Base-by-base conservation (phyloP, 2,888 invertebrate genomes). In the Cryptophagus acutangulus region DNA sequence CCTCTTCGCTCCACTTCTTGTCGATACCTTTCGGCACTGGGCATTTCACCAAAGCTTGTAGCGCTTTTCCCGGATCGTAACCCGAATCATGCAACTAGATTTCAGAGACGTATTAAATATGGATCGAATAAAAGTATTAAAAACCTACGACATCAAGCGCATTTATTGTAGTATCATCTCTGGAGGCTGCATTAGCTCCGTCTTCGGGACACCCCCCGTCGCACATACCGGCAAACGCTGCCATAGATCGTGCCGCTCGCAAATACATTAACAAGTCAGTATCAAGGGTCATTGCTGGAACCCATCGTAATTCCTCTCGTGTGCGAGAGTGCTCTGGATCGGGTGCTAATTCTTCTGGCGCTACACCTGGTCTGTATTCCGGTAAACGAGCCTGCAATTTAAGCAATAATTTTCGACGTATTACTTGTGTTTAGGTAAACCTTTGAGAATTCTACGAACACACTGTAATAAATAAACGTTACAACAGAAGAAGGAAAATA, bases 1-100 rank as follows among this genome's bases (percentile, higher is more conserved):
- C 96, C 68, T 97, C 96, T 69, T 96, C 96, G 45, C 89, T 84
- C 95, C 96, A 96, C 73, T 95, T 95, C 70, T 95, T 94, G 65
- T 95, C 93, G 59, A 95, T 90, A 62, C 93, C 91, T 78, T 92
- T 91, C 1, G 95, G 93, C 48, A 94, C 92, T 46, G 96, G 96
- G 71, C 92, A 93, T 73, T 95, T 95, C 52, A 95, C 94, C 55
- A 97, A 78, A 44, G 94, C 92, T 75, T 96, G 92, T 40, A 99
- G 74, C 37, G 97, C 97, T 72, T 90, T 87, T 48, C 92, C 91
- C 51, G 94, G 93, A 74, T 97, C 94, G 71, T 99, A 99, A 58
- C 89, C 87, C 58, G 91, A 91, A 73, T 91, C 88, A 72, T 99
- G 97, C 40, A 99, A 77, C 86, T 87, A 40, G 51, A 41, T 43